phyloP scores from a whole-genome alignment of 2,888 invertebrate species.

The Macaria notata region DNA sequence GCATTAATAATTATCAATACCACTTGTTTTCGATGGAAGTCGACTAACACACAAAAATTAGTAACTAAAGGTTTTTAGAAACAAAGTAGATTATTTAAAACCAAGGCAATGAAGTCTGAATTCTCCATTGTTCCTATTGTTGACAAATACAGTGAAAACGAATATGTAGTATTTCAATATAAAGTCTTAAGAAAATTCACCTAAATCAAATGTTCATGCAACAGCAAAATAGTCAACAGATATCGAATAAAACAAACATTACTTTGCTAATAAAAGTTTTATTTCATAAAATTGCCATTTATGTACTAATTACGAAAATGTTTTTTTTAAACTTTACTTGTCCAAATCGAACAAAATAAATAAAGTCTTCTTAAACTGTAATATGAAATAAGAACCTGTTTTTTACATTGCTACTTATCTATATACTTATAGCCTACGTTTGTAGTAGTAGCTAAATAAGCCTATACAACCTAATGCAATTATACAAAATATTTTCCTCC shows the following conservation, averaged over 20 bases:
- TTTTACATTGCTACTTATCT: slow-evolving; percentile 66
- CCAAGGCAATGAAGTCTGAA: no score
- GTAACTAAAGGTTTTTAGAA: no score
- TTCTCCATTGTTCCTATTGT: no score
- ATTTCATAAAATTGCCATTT: slow-evolving; percentile 64
- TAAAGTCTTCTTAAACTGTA: slow-evolving; percentile 63
- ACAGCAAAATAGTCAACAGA: no score
- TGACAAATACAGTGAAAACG: no score
- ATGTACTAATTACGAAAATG: slow-evolving; percentile 56
- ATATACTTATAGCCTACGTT: slow-evolving; percentile 57
- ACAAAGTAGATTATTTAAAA: no score
- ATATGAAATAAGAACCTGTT: slow-evolving; percentile 58
- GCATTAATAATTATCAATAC: no score
- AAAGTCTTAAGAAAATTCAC: no score
- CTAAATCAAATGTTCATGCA: no score
- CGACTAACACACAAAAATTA: no score
- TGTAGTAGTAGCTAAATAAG: slow-evolving; percentile 53
- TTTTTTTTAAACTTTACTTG: slow-evolving; percentile 58
- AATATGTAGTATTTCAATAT: no score
- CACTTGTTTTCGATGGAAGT: no score
- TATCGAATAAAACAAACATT: slow-evolving; percentile 20
- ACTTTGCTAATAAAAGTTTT: slow-evolving; percentile 51
- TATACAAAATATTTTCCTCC: slow-evolving; percentile 76
- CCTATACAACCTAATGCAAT: slow-evolving; percentile 79
- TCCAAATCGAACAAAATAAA: slow-evolving; percentile 70